Evolutionary conservation across 2,888 invertebrate genomes (phyloP).

Genomic region (Petrophora chlorosata): DNA sequence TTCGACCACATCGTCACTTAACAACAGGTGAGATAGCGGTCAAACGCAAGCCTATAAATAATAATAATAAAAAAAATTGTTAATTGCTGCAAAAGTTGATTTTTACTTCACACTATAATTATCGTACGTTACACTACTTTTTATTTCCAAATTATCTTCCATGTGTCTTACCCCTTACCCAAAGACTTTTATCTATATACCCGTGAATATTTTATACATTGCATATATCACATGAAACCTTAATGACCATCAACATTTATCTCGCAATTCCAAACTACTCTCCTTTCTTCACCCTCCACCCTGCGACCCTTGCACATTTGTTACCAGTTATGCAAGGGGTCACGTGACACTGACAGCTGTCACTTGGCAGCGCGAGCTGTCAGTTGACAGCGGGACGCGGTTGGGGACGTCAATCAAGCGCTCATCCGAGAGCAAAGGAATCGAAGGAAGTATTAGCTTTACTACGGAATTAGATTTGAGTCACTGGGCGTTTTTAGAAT

Average conservation of each 20-base stretch:
- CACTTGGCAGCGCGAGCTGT: conserved; percentile 46
- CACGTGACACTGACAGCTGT: conserved; percentile 59
- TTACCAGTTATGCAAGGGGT: conserved; percentile 44
- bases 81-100: too few species aligned
- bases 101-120: too few species aligned
- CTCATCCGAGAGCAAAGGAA: conserved; percentile 33
- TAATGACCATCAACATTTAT: conserved; percentile 14
- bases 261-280: conserved; percentile 14
- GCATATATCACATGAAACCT: conserved; percentile 11
- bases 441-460: conserved; percentile 25
- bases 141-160: too few species aligned
- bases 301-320: conserved; percentile 43
- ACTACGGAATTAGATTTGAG: conserved; percentile 18
- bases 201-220: background rate
- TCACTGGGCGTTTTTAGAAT: conserved; percentile 21
- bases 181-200: too few species aligned
- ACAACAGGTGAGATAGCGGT: too few species aligned
- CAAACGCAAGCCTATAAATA: too few species aligned
- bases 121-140: too few species aligned
- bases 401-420: conserved; percentile 52
- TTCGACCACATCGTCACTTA: too few species aligned
- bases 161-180: too few species aligned
- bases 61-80: too few species aligned
- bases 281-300: conserved; percentile 16
- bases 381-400: conserved; percentile 42